A percentile compares a stretch with the other conserved stretches of the same genome.
These are phyloP conservation scores for Lagocephalus sceleratus DNA, from an alignment of 2,797 vertebrate genomes.

Conservation along the genomic window DNA sequence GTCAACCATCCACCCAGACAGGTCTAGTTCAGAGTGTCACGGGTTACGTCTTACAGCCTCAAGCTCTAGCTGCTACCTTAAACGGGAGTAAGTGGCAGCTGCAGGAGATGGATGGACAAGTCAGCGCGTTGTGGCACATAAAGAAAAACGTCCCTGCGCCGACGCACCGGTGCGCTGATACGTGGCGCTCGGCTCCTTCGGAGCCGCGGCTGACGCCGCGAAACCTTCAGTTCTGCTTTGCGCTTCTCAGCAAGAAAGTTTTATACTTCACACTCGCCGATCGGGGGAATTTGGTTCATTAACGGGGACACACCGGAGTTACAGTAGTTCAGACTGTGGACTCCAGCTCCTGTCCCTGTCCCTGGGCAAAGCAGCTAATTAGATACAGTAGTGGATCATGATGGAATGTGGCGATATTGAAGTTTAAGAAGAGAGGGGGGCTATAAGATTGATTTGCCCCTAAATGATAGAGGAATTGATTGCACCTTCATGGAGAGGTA, in stretches of 20 bases:
- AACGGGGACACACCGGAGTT: constrained; percentile 37
- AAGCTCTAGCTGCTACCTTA: too few species aligned
- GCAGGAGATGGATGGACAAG: too few species aligned
- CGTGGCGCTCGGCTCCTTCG: too few species aligned
- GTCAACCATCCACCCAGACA: too few species aligned
- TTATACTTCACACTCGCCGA: not conserved
- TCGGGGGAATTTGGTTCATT: constrained; percentile 4
- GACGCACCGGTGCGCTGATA: too few species aligned
- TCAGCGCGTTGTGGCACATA: too few species aligned
- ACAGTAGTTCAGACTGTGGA: constrained; percentile 33
- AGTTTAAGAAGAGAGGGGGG: constrained; percentile 45
- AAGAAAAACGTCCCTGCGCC: too few species aligned
- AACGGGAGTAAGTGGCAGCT: too few species aligned
- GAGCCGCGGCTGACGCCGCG: not conserved
- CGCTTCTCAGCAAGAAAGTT: constrained; percentile 1
- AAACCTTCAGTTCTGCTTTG: not conserved
- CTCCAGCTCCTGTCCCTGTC: constrained; percentile 28
- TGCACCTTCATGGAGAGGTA: constrained; percentile 34
- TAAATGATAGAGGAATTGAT: constrained; percentile 70
- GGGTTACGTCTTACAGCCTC: too few species aligned
- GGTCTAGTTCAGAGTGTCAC: too few species aligned
- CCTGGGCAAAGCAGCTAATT: constrained; percentile 52
- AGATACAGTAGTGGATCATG: constrained; percentile 49
- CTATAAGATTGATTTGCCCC: constrained; percentile 59
- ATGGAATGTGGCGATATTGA: constrained; percentile 54